These are phyloP conservation scores for Bruchidius siliquastri DNA, from an alignment of 2,888 invertebrate species.

Conservation along the genomic window DNA sequence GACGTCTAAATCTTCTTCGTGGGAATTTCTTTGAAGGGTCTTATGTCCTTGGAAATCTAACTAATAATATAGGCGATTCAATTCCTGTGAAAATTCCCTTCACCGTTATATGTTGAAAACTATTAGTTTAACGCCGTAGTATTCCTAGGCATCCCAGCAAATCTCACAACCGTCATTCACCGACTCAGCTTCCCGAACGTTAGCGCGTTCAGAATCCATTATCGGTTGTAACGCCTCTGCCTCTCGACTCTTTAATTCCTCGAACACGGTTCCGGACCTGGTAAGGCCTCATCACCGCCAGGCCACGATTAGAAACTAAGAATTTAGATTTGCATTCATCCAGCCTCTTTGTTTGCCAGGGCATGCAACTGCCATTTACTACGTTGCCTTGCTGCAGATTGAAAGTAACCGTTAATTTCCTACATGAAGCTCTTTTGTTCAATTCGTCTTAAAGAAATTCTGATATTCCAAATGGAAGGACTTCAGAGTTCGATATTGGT, in stretches of 20 bases:
- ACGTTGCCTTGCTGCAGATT: background rate
- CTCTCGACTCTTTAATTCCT: conserved; percentile 19
- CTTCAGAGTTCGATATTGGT: too few relatives aligned
- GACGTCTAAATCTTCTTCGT: too few relatives aligned
- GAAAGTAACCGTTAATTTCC: background rate
- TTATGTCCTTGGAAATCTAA: too few relatives aligned
- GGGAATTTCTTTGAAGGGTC: too few relatives aligned
- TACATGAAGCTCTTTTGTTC: background rate
- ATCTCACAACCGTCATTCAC: background rate
- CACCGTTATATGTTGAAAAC: too few relatives aligned
- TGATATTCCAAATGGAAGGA: too few relatives aligned
- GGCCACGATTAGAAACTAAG: conserved; percentile 23
- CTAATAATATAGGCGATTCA: too few relatives aligned
- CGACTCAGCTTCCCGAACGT: background rate
- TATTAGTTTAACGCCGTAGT: too few relatives aligned
- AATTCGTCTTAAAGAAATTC: too few relatives aligned
- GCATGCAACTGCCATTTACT: background rate
- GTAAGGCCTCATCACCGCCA: conserved; percentile 13
- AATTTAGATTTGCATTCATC: conserved; percentile 25
- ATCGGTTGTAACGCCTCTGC: background rate
- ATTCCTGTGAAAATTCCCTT: too few relatives aligned
- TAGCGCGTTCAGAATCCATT: background rate
- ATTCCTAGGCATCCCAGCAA: background rate
- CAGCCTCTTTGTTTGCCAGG: conserved; percentile 3
- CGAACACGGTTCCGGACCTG: conserved; percentile 12